Evolutionary conservation across 2,888 invertebrate species (phyloP), one percentile per base, ranked within the genome.

Genomic region (Noctua fimbriata): DNA sequence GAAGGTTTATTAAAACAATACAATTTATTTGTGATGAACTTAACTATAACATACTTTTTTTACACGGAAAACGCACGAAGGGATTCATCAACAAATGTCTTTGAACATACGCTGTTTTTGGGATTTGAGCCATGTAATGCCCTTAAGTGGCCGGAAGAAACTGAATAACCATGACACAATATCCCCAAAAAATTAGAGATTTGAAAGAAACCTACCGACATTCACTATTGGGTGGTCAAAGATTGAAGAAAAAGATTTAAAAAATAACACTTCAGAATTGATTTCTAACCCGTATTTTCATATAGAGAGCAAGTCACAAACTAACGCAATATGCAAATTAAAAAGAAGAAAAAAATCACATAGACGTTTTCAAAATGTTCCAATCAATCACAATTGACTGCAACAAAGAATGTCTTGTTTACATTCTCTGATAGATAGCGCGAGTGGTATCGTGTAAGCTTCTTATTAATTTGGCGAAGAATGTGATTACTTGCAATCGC

Each of bases 341-440:
- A 60, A 28, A 16, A 44, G 1, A 1, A 47, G 55, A 49, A 63
- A 60, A 0, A 24, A 41, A 0, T 7, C 24, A 14, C 14, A 44
- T 44, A 58, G 83, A n/a, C 18, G 16, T 60, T 75, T 74, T 49
- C 7, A 18, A 71, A 41, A 21, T 9, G 1, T 47, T 66, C 79
- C 3, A n/a, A 71, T 41, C 4, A 14, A 10, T 47, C 14, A 32
- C 24, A 60, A 36, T 32, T 66, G 73, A 21, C 79, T 65, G 79
- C 73, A 32, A 77, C 87, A 83, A 85, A 78, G 82, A 85, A 87
- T 88, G 12, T 84, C 77, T 84, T 89, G 86, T 91, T 91, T 90
- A 91, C 87, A 86, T 91, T 86, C 83, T 36, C 47, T 44, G 70
- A 73, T 70, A 78, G 81, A 85, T 89, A 84, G 73, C 69, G 63